Conservation (phyloP, 2,888 invertebrate genomes). For the Drosophila quasianomalipes region DNA sequence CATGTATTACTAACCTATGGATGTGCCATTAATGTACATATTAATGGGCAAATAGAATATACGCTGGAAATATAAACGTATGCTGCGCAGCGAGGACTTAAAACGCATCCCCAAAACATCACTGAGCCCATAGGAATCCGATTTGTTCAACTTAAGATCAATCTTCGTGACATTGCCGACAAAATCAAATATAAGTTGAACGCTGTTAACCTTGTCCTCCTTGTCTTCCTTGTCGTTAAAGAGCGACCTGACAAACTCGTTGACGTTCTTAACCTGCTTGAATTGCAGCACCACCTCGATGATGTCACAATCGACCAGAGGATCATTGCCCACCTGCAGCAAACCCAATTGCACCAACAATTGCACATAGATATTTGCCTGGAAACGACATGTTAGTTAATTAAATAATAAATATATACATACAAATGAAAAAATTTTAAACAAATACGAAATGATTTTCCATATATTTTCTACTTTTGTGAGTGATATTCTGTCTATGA, state of each 20-base stretch:
- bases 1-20: slow-evolving; percentile 78
- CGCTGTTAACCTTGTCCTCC: slow-evolving; percentile 28
- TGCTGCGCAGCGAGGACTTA: slow-evolving; percentile 85
- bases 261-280: slow-evolving; percentile 73
- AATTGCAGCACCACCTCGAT: slow-evolving; percentile 81
- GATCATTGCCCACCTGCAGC: slow-evolving; percentile 83
- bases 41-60: slow-evolving; percentile 86
- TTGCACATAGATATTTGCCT: slow-evolving; percentile 83
- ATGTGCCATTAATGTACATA: slow-evolving; percentile 83
- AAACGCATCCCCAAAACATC: slow-evolving; percentile 86
- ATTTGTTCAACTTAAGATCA: slow-evolving; percentile 72
- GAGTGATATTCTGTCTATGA: not conserved
- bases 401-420: too few relatives aligned
- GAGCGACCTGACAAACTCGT: slow-evolving; percentile 64
- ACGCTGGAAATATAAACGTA: slow-evolving; percentile 85
- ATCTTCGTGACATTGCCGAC: slow-evolving; percentile 81
- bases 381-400: not conserved
- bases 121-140: slow-evolving; percentile 83
- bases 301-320: slow-evolving; percentile 80
- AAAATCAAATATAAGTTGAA: slow-evolving; percentile 76
- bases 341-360: slow-evolving; percentile 82
- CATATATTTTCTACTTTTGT: too few relatives aligned
- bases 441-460: not conserved
- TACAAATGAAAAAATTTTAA: not conserved
- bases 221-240: slow-evolving; percentile 25